phyloP scores from a whole-genome alignment of 2,888 invertebrate species.

The Nomada fucata region DNA sequence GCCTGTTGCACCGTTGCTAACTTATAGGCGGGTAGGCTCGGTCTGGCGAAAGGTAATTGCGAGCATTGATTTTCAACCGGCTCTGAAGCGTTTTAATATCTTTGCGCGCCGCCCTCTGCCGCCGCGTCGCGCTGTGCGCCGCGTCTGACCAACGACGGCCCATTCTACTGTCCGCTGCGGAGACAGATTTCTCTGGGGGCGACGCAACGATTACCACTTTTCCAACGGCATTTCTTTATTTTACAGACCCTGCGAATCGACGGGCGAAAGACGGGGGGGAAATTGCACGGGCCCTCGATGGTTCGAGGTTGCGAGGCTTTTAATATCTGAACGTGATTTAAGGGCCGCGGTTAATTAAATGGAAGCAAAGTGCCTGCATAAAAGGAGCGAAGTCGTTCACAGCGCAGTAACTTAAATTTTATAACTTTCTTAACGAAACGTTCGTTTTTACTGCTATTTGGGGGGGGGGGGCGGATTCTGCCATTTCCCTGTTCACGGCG shows the following conservation, averaged over 20 bases:
- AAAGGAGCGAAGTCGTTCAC: constrained; percentile 44
- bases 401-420: constrained; percentile 47
- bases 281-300: constrained; percentile 51
- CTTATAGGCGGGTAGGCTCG: constrained; percentile 65
- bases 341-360: constrained; percentile 77
- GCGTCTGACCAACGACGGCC: background rate
- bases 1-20: constrained; percentile 78
- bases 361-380: constrained; percentile 69
- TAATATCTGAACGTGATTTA: constrained; percentile 78
- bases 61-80: constrained; percentile 4
- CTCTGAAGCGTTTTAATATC: background rate
- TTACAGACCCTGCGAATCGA: constrained; percentile 4
- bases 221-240: constrained; percentile 26
- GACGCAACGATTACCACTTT: constrained; percentile 4
- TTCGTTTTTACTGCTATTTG: constrained; percentile 30
- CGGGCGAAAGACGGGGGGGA: constrained; percentile 6
- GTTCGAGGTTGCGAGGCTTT: constrained; percentile 70
- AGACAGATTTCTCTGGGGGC: background rate
- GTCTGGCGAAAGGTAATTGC: constrained; percentile 46
- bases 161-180: background rate
- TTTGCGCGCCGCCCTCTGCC: background rate
- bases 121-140: background rate
- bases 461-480: too few relatives aligned
- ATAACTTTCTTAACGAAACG: constrained; percentile 50
- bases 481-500: background rate